These are phyloP conservation scores for Myotis brandtii DNA, from an alignment of 2,113 vertebrate species.

Conservation along the genomic window DNA sequence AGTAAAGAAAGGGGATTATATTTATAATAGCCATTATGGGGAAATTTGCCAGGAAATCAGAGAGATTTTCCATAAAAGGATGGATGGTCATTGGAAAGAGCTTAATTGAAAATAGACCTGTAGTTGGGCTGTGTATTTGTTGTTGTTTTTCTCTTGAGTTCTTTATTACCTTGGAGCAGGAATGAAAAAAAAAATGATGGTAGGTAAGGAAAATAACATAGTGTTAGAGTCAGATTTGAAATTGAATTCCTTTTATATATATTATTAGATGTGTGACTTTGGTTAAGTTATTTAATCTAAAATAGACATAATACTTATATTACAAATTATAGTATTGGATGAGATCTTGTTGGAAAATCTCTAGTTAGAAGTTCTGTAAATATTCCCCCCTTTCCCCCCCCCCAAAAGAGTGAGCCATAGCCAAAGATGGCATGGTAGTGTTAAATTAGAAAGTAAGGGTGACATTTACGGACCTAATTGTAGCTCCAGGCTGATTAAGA, in stretches of 20 bases:
- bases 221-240: slow-evolving; percentile 26
- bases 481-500: slow-evolving; percentile 1
- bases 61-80: slow-evolving; percentile 11
- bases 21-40: background rate
- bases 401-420: background rate
- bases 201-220: background rate
- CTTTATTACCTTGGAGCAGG: slow-evolving; percentile 23
- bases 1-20: background rate
- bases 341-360: background rate
- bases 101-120: background rate
- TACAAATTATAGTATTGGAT: background rate
- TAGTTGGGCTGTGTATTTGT: background rate
- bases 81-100: background rate
- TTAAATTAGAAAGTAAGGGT: slow-evolving; percentile 50
- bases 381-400: background rate
- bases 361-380: background rate
- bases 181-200: background rate
- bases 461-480: background rate
- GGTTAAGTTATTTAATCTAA: slow-evolving; percentile 42
- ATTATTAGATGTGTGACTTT: slow-evolving; percentile 5
- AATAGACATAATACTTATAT: background rate
- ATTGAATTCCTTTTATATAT: slow-evolving; percentile 19
- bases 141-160: background rate
- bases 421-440: background rate
- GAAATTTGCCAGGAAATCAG: slow-evolving; percentile 19